A percentile compares a stretch with the other conserved stretches of the same genome.
phyloP scores from a whole-genome alignment of 2,113 vertebrate genomes.

The Elachura formosa region DNA sequence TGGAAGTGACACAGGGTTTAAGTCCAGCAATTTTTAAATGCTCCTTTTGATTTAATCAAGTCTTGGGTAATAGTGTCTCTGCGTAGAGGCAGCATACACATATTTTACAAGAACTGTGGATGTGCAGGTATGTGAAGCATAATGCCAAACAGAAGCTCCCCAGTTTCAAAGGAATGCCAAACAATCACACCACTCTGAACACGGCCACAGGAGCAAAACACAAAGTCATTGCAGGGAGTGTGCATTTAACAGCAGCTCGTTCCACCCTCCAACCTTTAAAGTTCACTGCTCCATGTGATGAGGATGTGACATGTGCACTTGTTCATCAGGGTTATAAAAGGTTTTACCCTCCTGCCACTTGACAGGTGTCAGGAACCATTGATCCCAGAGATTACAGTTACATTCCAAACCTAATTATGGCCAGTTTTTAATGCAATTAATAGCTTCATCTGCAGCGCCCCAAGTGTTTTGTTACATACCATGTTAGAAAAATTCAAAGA shows the following conservation, averaged over 20 bases:
- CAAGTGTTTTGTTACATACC: slow-evolving; percentile 7
- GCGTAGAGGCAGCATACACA: background rate
- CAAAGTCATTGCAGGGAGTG: background rate
- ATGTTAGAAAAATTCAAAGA: slow-evolving; percentile 41
- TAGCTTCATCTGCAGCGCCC: slow-evolving; percentile 24
- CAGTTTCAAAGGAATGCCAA: background rate
- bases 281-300: background rate
- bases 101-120: background rate
- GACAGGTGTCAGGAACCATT: slow-evolving; percentile 10
- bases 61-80: background rate
- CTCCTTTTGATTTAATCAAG: slow-evolving; percentile 50
- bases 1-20: slow-evolving; percentile 36
- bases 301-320: background rate
- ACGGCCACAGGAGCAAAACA: background rate
- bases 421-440: slow-evolving; percentile 57
- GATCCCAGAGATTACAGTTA: background rate
- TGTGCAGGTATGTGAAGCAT: background rate
- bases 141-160: background rate
- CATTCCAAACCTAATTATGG: slow-evolving; percentile 56
- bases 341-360: background rate
- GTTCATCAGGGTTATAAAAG: background rate
- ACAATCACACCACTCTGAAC: background rate
- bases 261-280: background rate
- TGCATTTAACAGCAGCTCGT: background rate
- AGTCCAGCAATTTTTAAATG: slow-evolving; percentile 58